phyloP scores from a whole-genome alignment of 30 jellyfish, hydroid and myxozoan genomes.

The Turritopsis dohrnii region DNA sequence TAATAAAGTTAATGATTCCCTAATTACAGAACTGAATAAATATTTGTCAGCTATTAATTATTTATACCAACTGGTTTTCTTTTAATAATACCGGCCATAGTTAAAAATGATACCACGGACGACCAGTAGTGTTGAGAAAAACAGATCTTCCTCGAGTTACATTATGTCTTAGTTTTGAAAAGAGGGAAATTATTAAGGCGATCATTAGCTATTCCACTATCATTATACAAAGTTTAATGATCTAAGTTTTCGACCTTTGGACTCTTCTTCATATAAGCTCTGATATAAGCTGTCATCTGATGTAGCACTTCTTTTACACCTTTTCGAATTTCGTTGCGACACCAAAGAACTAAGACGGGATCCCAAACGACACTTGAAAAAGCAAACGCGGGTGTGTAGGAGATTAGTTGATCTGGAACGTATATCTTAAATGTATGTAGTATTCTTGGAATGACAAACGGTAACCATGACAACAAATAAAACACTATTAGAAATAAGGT shows the following conservation, averaged over 20 bases:
- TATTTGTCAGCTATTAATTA: too few species aligned
- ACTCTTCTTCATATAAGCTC: background rate
- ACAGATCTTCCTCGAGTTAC: background rate
- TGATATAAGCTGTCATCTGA: background rate
- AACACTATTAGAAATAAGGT: background rate
- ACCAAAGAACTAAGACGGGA: background rate
- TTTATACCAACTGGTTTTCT: too few species aligned
- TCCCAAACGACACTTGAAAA: slow-evolving; percentile 12
- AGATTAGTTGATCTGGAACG: background rate
- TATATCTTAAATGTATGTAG: slow-evolving; percentile 1
- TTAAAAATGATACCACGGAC: too few species aligned
- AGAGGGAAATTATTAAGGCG: background rate
- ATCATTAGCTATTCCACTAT: background rate
- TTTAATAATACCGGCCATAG: too few species aligned
- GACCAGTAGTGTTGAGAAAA: too few species aligned
- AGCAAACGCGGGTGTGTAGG: slow-evolving; percentile 18
- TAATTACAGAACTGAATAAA: too few species aligned
- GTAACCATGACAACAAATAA: slow-evolving; percentile 7
- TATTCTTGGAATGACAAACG: slow-evolving; percentile 5
- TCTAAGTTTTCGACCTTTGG: background rate
- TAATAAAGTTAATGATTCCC: too few species aligned
- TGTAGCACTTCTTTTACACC: background rate
- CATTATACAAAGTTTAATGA: background rate
- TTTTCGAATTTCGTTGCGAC: background rate
- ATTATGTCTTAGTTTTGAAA: too few species aligned